phyloP scores from a whole-genome alignment of 23 tunicate species.

The Ascidia mentula region DNA sequence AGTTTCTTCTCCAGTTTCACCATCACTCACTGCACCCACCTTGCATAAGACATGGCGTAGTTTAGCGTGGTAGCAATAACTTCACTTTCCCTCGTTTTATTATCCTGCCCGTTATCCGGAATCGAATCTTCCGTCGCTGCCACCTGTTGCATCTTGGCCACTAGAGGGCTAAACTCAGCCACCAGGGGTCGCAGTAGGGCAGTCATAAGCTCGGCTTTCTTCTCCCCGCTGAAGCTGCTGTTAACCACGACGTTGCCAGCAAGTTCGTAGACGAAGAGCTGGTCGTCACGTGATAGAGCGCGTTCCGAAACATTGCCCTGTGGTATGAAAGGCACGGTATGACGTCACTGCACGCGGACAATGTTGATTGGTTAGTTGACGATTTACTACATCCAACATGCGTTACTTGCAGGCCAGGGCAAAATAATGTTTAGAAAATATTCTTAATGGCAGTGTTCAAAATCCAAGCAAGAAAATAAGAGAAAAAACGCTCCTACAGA shows the following conservation, averaged over 20 bases:
- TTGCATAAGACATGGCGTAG: constrained; percentile 93
- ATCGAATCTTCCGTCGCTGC: neutral
- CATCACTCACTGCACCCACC: no score
- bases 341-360: no score
- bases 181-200: constrained; percentile 84
- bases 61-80: constrained; percentile 56
- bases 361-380: no score
- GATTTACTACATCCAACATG: no score
- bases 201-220: constrained; percentile 56
- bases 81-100: constrained; percentile 20
- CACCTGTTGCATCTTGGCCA: constrained; percentile 46
- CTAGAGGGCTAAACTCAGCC: constrained; percentile 57
- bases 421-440: no score
- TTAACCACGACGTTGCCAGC: constrained; percentile 81
- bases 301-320: constrained; percentile 29
- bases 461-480: no score
- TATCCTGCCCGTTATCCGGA: neutral
- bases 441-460: no score
- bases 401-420: no score
- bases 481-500: no score
- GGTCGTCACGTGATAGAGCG: constrained; percentile 73
- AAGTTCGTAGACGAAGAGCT: constrained; percentile 81
- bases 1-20: no score
- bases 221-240: constrained; percentile 34
- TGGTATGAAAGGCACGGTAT: no score